Evolutionary conservation across 2,797 vertebrate genomes (phyloP).

Genomic region (Ctenochaetus hawaiiensis): DNA sequence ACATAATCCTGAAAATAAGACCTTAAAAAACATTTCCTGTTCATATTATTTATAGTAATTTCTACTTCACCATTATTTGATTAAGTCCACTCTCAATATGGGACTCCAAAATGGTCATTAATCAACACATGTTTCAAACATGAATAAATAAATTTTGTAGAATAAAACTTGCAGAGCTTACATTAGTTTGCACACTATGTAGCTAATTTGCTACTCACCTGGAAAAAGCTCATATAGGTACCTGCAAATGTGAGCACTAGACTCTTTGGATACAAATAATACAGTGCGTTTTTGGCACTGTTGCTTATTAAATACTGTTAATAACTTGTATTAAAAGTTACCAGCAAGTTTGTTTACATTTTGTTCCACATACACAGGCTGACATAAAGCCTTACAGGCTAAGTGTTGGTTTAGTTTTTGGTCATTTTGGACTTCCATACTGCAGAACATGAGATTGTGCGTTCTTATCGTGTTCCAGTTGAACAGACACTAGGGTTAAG

Average conservation of each 20-base stretch:
- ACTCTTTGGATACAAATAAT: neutral
- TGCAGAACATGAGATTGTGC: neutral
- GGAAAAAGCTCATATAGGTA: neutral
- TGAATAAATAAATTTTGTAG: too few relatives aligned
- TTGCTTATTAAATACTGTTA: neutral
- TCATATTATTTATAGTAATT: neutral
- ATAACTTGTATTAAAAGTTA: neutral
- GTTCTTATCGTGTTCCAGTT: slow-evolving; percentile 17
- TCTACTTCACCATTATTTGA: neutral
- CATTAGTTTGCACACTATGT: neutral
- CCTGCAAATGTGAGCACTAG: neutral
- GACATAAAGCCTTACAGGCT: neutral
- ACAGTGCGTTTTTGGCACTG: neutral
- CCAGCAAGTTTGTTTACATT: neutral
- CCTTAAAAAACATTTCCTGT: too few relatives aligned
- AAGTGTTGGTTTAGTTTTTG: neutral
- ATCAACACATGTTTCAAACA: neutral
- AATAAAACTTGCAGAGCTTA: too few relatives aligned
- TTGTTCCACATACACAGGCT: neutral
- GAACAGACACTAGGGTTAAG: slow-evolving; percentile 6
- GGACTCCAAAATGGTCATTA: slow-evolving; percentile 3
- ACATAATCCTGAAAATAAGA: too few relatives aligned
- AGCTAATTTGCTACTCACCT: neutral
- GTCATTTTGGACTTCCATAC: slow-evolving; percentile 4
- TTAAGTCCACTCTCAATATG: neutral